Evolutionary conservation across 2,797 vertebrate genomes (phyloP).

Genomic region (Pelochelys cantorii): DNA sequence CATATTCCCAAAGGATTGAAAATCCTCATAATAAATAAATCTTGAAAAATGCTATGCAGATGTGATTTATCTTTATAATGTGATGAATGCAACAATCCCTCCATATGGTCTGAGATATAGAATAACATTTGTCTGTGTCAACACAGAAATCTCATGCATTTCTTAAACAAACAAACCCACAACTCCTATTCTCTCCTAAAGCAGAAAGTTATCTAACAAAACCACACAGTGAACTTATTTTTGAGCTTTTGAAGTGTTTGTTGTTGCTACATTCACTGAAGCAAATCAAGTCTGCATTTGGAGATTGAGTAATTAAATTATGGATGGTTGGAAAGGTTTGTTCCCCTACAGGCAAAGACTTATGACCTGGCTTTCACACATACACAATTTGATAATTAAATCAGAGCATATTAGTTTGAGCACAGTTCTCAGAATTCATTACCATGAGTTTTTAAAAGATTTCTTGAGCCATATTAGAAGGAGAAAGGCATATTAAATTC

Average conservation of each 20-base stretch:
- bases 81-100: background rate
- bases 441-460: background rate
- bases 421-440: conserved; percentile 14
- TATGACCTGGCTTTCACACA: conserved; percentile 4
- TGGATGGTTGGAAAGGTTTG: conserved; percentile 28
- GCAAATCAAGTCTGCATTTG: conserved; percentile 36
- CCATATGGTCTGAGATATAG: background rate
- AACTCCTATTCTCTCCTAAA: background rate
- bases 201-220: conserved; percentile 33
- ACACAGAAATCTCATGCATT: background rate
- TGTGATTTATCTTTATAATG: conserved; percentile 2
- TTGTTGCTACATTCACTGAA: conserved; percentile 27
- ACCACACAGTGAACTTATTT: background rate
- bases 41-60: conserved; percentile 11
- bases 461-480: background rate
- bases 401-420: conserved; percentile 5
- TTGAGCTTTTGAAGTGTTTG: conserved; percentile 29
- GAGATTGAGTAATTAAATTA: conserved; percentile 53
- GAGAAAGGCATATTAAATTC: background rate
- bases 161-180: background rate
- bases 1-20: conserved; percentile 2
- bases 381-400: conserved; percentile 37
- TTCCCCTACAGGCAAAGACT: background rate
- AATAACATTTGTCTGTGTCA: conserved; percentile 5
- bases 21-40: conserved; percentile 35